A percentile compares a stretch with the other conserved stretches of the same genome.
These are phyloP conservation scores for Penaeus indicus DNA, from an alignment of 1,140 invertebrate genomes.

Conservation along the genomic window DNA sequence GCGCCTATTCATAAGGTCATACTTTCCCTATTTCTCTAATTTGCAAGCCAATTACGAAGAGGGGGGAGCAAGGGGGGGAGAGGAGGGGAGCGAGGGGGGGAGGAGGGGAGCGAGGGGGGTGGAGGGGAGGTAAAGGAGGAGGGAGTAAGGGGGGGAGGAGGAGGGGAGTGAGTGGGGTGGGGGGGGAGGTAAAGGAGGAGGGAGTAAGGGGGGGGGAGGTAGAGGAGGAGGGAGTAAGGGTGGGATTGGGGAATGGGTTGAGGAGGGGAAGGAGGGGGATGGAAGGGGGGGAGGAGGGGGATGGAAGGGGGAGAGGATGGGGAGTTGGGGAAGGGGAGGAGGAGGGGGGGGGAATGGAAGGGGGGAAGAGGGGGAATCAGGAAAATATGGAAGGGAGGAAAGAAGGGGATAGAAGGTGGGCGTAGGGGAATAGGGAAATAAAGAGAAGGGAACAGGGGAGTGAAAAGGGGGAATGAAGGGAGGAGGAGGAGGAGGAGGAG, in stretches of 20 bases:
- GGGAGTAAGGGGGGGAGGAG: neutral
- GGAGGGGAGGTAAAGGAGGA: neutral
- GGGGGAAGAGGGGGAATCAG: neutral
- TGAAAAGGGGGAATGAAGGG: no score
- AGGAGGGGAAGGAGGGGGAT: neutral
- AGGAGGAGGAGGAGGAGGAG: no score
- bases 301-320: no score
- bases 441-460: neutral
- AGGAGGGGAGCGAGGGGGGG: neutral
- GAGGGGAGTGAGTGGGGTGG: neutral
- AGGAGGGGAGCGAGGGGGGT: no score
- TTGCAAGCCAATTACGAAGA: conserved; percentile 57
- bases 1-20: conserved; percentile 48
- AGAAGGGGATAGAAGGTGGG: neutral
- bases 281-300: neutral
- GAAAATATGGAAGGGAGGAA: no score
- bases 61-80: conserved; percentile 19
- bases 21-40: conserved; percentile 62
- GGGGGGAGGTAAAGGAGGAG: neutral
- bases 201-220: neutral
- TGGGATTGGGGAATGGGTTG: neutral
- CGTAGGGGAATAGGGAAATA: neutral
- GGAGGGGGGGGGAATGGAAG: neutral
- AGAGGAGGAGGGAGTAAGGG: no score
- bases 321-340: neutral